phyloP scores from a whole-genome alignment of 2,797 vertebrate genomes.

The Hippopotamyrus pictus region DNA sequence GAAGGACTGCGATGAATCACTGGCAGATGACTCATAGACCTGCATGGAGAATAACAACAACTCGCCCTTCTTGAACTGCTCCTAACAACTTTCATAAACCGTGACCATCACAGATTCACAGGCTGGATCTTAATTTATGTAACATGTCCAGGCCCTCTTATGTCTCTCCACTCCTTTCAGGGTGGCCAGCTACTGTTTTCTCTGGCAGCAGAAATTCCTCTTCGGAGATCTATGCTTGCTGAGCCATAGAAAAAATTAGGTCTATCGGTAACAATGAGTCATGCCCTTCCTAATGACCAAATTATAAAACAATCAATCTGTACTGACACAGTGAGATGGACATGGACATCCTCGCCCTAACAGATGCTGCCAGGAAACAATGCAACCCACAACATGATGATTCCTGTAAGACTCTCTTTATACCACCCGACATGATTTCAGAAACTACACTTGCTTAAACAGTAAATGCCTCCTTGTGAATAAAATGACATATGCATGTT shows the following conservation, averaged over 20 bases:
- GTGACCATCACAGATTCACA: background rate
- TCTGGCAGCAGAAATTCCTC: background rate
- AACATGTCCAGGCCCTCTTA: background rate
- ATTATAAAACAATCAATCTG: conserved; percentile 35
- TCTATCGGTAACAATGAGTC: conserved; percentile 62
- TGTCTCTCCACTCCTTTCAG: background rate
- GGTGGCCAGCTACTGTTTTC: background rate
- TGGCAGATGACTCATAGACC: conserved; percentile 44
- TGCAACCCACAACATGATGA: background rate
- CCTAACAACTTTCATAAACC: conserved; percentile 5
- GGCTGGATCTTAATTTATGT: conserved; percentile 1
- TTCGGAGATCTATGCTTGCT: background rate
- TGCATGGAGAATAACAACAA: conserved; percentile 42
- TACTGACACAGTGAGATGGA: conserved; percentile 3
- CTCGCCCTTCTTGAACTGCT: conserved; percentile 12
- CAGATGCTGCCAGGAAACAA: background rate
- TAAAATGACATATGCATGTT: background rate
- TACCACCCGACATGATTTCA: background rate
- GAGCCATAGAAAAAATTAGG: conserved; percentile 32
- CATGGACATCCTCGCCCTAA: background rate
- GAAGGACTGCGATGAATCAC: conserved; percentile 41
- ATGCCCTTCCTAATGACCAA: conserved; percentile 48
- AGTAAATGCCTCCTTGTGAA: background rate
- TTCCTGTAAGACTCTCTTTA: background rate
- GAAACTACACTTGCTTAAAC: background rate